Conservation (phyloP, 2,888 invertebrate species). For the Drosophila aldrichi region DNA sequence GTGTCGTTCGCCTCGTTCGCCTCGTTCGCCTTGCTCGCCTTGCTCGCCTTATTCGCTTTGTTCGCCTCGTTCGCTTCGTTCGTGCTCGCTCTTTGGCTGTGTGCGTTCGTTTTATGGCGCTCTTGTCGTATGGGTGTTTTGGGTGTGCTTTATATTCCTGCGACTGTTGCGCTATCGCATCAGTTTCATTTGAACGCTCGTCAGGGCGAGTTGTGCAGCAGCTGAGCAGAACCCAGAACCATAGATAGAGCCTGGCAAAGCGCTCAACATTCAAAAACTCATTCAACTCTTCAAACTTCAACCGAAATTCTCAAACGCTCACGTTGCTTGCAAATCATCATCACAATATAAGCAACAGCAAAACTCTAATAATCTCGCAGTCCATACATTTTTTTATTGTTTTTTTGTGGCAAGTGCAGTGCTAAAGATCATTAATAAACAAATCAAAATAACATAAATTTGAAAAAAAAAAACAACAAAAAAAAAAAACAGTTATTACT, state of each 20-base stretch:
- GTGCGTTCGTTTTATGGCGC: constrained; percentile 29
- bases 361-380: constrained; percentile 30
- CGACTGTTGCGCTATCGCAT: constrained; percentile 47
- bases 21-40: constrained; percentile 8
- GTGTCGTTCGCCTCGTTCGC: too few relatives aligned
- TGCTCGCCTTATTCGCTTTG: neutral
- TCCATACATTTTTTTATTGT: constrained; percentile 44
- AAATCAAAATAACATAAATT: neutral
- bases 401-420: constrained; percentile 50
- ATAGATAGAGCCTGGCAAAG: constrained; percentile 25
- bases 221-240: constrained; percentile 23
- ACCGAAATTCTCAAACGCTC: constrained; percentile 27
- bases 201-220: constrained; percentile 61
- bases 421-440: constrained; percentile 27
- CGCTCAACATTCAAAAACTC: constrained; percentile 28
- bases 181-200: constrained; percentile 79
- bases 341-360: constrained; percentile 12
- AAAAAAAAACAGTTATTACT: neutral
- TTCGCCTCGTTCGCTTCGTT: constrained; percentile 1
- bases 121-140: constrained; percentile 19
- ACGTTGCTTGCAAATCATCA: constrained; percentile 37
- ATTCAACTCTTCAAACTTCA: constrained; percentile 32
- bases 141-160: constrained; percentile 64
- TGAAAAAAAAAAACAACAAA: too few relatives aligned
- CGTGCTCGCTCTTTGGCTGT: constrained; percentile 25